A percentile compares a stretch with the other conserved stretches of the same genome.
Evolutionary conservation across 1,140 invertebrate species (phyloP).

Genomic region (Penaeus japonicus): DNA sequence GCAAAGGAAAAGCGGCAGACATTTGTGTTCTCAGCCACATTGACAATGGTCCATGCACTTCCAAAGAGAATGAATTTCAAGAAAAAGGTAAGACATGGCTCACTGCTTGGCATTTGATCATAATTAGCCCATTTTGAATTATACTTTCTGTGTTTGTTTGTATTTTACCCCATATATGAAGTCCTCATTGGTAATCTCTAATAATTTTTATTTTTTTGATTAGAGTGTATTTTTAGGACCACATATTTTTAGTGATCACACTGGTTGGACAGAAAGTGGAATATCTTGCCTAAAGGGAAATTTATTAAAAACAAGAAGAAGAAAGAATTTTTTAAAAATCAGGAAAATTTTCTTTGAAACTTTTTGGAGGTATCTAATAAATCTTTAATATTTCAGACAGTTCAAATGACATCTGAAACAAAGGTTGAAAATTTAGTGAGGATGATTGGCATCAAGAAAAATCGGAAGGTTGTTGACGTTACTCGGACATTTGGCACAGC

Average conservation of each 20-base stretch:
- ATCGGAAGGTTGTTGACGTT: slow-evolving; percentile 93
- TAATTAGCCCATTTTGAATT: not conserved
- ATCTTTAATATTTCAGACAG: slow-evolving; percentile 62
- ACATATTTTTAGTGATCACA: too few relatives aligned
- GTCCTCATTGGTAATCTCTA: too few relatives aligned
- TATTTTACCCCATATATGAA: too few relatives aligned
- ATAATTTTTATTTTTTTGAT: too few relatives aligned
- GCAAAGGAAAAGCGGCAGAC: slow-evolving; percentile 76
- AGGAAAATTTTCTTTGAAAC: too few relatives aligned
- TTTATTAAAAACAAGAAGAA: too few relatives aligned
- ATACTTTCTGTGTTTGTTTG: not conserved
- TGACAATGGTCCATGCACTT: slow-evolving; percentile 87
- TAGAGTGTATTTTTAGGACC: too few relatives aligned
- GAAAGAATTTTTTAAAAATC: too few relatives aligned
- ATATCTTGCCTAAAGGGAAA: too few relatives aligned
- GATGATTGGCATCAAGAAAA: slow-evolving; percentile 78
- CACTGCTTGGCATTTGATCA: not conserved
- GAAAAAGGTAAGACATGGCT: slow-evolving; percentile 26
- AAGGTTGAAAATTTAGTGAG: slow-evolving; percentile 62
- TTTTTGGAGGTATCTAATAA: slow-evolving; percentile 61
- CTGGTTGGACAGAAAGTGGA: too few relatives aligned
- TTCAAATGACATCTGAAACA: slow-evolving; percentile 68
- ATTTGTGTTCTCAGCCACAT: slow-evolving; percentile 97
- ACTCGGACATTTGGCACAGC: slow-evolving; percentile 79
- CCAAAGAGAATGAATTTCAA: slow-evolving; percentile 67